phyloP scores from a whole-genome alignment of 2,113 vertebrate genomes.

The Vicugna pacos region DNA sequence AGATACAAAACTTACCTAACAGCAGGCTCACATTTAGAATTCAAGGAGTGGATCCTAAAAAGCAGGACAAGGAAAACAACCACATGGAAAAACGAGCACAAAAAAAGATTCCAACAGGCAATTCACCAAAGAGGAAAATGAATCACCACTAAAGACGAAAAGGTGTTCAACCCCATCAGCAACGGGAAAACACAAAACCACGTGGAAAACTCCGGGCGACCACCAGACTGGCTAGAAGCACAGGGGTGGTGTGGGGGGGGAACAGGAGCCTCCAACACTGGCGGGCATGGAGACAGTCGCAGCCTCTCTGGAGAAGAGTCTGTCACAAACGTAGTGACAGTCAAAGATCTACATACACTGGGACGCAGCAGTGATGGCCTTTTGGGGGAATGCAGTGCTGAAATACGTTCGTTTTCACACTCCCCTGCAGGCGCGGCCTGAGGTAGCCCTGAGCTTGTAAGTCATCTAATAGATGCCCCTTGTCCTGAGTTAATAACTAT shows the following conservation, averaged over 20 bases:
- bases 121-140: not conserved
- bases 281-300: accelerated
- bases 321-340: not conserved
- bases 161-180: not conserved
- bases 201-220: accelerated
- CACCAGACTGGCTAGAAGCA: accelerated
- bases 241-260: too few species aligned
- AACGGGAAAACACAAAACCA: not conserved
- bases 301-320: not conserved
- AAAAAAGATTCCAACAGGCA: not conserved
- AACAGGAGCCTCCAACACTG: accelerated
- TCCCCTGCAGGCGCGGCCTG: not conserved
- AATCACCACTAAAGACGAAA: not conserved
- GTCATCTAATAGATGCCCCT: not conserved
- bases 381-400: too few species aligned
- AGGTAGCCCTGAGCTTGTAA: not conserved
- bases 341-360: not conserved
- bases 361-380: not conserved
- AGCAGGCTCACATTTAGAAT: not conserved
- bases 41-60: not conserved
- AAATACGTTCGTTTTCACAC: not conserved
- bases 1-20: not conserved
- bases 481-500: not conserved
- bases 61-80: not conserved
- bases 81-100: not conserved